Percentiles rank a stretch among this genome's conserved stretches.
phyloP scores from a whole-genome alignment of 1,140 invertebrate genomes.

The Maniola jurtina region DNA sequence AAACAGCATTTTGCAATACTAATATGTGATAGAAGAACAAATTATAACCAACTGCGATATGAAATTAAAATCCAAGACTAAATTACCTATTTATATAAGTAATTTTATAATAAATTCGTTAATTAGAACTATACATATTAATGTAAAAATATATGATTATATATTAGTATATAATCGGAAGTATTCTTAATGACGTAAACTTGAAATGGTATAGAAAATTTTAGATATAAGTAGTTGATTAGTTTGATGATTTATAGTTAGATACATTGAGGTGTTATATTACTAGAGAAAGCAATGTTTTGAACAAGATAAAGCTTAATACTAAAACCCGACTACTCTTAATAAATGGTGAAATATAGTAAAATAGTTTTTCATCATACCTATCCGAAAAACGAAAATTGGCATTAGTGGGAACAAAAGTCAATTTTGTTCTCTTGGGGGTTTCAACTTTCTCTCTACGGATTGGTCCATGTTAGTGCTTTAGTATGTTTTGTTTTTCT shows the following conservation, averaged over 20 bases:
- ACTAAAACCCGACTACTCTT: too few relatives aligned
- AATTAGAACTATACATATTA: not conserved
- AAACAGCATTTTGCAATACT: not conserved
- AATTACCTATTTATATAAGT: not conserved
- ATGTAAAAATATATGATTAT: not conserved
- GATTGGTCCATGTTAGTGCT: too few relatives aligned
- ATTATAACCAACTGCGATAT: not conserved
- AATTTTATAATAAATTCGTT: constrained; percentile 1
- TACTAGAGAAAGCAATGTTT: too few relatives aligned
- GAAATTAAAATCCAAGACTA: not conserved
- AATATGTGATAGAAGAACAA: not conserved
- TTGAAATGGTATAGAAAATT: not conserved
- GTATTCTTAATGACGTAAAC: not conserved
- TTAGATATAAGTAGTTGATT: not conserved
- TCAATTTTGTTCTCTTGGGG: too few relatives aligned
- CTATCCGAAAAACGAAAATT: too few relatives aligned
- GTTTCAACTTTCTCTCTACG: too few relatives aligned
- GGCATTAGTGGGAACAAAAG: too few relatives aligned
- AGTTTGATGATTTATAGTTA: not conserved
- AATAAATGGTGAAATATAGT: too few relatives aligned
- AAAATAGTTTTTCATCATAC: too few relatives aligned
- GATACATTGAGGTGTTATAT: too few relatives aligned
- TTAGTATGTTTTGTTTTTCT: too few relatives aligned
- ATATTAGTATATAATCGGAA: not conserved
- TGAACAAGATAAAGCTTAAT: too few relatives aligned